These are phyloP conservation scores for Drosophila mimica DNA, from an alignment of 2,888 invertebrate genomes.

Conservation along the genomic window DNA sequence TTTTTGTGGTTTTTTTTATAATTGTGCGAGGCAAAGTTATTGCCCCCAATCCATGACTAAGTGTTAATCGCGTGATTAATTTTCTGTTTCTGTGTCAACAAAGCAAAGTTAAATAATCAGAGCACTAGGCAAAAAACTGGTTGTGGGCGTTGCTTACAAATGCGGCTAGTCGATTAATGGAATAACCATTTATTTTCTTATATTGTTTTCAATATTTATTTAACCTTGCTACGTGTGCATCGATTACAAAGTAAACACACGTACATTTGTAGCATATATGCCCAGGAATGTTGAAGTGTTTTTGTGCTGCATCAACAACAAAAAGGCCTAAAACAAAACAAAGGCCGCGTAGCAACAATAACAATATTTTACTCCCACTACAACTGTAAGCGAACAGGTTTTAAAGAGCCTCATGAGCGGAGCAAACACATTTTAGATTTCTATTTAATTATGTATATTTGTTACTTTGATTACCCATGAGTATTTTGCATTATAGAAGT, in stretches of 20 bases:
- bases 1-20: too few relatives aligned
- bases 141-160: slow-evolving; percentile 34
- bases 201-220: slow-evolving; percentile 29
- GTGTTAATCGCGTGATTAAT: slow-evolving; percentile 32
- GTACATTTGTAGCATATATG: slow-evolving; percentile 10
- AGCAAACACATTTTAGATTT: slow-evolving; percentile 6
- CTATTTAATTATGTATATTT: not conserved
- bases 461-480: not conserved
- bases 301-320: slow-evolving; percentile 11
- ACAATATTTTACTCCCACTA: slow-evolving; percentile 34
- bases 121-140: slow-evolving; percentile 26
- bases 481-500: slow-evolving; percentile 1
- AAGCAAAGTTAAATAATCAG: slow-evolving; percentile 41
- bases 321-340: slow-evolving; percentile 5
- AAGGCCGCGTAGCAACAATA: slow-evolving; percentile 6
- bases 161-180: slow-evolving; percentile 15
- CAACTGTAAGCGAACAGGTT: slow-evolving; percentile 40
- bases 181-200: slow-evolving; percentile 55
- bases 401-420: slow-evolving; percentile 7
- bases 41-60: slow-evolving; percentile 24
- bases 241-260: slow-evolving; percentile 51
- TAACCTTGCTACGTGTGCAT: slow-evolving; percentile 71
- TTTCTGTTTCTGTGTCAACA: slow-evolving; percentile 52
- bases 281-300: slow-evolving; percentile 30
- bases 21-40: slow-evolving; percentile 10